Evolutionary conservation across 2,888 invertebrate species (phyloP).

Genomic region (Eilema griseolum): DNA sequence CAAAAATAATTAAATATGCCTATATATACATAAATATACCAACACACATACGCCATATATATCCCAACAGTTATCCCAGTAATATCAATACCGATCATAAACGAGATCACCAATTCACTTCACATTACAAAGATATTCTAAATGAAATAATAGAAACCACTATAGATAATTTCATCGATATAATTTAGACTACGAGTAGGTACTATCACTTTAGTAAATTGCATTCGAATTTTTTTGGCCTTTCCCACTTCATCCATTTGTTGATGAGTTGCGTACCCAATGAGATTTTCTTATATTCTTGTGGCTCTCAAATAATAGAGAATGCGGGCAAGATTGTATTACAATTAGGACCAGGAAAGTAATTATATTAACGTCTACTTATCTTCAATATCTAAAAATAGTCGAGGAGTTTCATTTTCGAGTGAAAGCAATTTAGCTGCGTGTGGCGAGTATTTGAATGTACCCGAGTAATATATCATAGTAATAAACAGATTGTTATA

Average conservation of each 20-base stretch:
- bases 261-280: constrained; percentile 48
- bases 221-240: constrained; percentile 22
- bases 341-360: constrained; percentile 21
- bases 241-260: constrained; percentile 46
- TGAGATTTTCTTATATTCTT: constrained; percentile 44
- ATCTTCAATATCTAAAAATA: constrained; percentile 26
- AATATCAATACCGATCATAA: not conserved
- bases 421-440: not conserved
- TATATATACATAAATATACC: too few relatives aligned
- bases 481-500: not conserved
- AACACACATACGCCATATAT: too few relatives aligned
- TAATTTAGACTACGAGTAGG: constrained; percentile 8
- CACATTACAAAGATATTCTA: not conserved
- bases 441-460: not conserved
- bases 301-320: constrained; percentile 34
- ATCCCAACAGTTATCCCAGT: not conserved
- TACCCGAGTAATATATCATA: not conserved
- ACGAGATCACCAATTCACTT: not conserved
- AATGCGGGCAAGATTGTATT: constrained; percentile 31
- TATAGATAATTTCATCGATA: constrained; percentile 9
- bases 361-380: constrained; percentile 33
- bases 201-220: constrained; percentile 14
- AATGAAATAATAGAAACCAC: constrained; percentile 8
- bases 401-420: not conserved
- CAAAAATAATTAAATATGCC: too few relatives aligned